These are phyloP conservation scores for Dioctria linearis DNA, from an alignment of 2,888 invertebrate species.

Conservation along the genomic window DNA sequence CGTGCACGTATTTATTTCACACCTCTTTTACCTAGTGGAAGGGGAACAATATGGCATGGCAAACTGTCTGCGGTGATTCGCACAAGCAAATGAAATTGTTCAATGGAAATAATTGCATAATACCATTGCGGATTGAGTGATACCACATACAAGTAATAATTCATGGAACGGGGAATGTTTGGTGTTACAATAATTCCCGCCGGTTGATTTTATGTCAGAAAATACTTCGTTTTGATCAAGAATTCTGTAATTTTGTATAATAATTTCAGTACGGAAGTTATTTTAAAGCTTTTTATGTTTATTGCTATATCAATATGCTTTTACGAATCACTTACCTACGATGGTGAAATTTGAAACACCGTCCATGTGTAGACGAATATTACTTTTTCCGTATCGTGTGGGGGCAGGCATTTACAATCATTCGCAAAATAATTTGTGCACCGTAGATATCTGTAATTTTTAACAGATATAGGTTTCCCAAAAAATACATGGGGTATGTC, in stretches of 20 bases:
- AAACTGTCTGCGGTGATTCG: slow-evolving; percentile 43
- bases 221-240: not conserved
- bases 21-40: slow-evolving; percentile 27
- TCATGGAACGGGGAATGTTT: slow-evolving; percentile 13
- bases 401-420: too few species aligned
- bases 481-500: too few species aligned
- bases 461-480: too few species aligned
- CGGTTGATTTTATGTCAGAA: not conserved
- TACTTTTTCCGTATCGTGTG: too few species aligned
- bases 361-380: too few species aligned
- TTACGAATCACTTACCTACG: too few species aligned
- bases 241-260: not conserved
- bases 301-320: too few species aligned
- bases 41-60: slow-evolving; percentile 33
- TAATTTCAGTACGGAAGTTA: too few species aligned
- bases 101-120: slow-evolving; percentile 19
- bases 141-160: not conserved
- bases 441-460: too few species aligned
- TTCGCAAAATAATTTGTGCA: too few species aligned
- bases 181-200: not conserved
- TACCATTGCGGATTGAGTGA: slow-evolving; percentile 17
- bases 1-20: slow-evolving; percentile 31
- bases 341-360: too few species aligned
- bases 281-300: too few species aligned
- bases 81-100: slow-evolving; percentile 27